Evolutionary conservation across 2,888 invertebrate genomes (phyloP).

Genomic region (Iselma pallidipennis): DNA sequence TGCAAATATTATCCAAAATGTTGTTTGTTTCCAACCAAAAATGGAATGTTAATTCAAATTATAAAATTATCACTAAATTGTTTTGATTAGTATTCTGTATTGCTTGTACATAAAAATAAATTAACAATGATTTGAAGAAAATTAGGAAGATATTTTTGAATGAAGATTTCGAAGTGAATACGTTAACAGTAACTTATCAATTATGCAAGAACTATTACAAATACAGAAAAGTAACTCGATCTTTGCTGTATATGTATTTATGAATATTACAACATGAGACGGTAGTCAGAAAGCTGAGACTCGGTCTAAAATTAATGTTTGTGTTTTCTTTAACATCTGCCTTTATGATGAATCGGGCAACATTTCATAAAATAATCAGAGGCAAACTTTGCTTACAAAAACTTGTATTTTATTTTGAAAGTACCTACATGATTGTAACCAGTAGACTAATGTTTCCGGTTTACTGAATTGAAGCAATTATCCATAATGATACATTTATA

Average conservation of each 20-base stretch:
- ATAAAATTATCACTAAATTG: background rate
- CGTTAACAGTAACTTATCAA: background rate
- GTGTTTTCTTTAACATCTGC: constrained; percentile 2
- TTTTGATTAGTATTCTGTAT: background rate
- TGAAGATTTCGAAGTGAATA: background rate
- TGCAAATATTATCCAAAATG: background rate
- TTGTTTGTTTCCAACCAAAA: background rate
- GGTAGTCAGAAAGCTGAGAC: background rate
- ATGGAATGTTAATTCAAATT: background rate
- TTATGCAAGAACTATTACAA: background rate
- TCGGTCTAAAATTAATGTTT: background rate
- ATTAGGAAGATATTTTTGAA: no score
- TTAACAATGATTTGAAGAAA: no score
- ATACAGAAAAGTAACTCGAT: constrained; percentile 1
- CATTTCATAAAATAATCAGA: constrained; percentile 1
- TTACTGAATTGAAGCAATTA: background rate
- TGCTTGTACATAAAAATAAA: no score
- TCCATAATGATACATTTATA: background rate
- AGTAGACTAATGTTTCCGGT: background rate
- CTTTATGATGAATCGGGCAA: background rate
- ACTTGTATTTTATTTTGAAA: background rate
- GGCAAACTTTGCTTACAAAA: background rate
- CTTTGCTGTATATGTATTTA: background rate
- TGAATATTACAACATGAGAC: constrained; percentile 1
- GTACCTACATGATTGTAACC: background rate